These are phyloP conservation scores for Cephalopachus bancanus DNA, from an alignment of 2,797 vertebrate species.

Conservation along the genomic window DNA sequence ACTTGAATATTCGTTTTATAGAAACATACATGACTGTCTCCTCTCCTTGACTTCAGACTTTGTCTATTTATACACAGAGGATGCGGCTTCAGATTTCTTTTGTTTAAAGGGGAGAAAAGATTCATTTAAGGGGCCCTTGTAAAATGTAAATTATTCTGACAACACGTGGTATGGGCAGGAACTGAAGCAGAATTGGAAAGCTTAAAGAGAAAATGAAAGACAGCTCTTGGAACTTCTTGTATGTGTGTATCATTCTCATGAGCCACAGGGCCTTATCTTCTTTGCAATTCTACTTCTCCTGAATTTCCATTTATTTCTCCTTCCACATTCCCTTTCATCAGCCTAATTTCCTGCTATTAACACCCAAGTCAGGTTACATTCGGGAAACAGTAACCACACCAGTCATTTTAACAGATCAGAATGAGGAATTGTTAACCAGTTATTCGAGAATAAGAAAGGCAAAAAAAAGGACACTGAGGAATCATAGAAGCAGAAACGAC, in stretches of 20 bases:
- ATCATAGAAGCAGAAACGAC: not conserved
- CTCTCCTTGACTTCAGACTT: not conserved
- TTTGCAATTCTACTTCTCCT: not conserved
- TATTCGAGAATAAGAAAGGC: not conserved
- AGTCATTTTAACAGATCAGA: not conserved
- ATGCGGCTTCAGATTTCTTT: not conserved
- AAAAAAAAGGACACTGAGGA: not conserved
- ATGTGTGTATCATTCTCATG: not conserved
- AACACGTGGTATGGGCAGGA: not conserved
- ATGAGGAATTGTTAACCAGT: not conserved
- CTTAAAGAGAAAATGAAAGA: not conserved
- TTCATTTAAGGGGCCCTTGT: not conserved
- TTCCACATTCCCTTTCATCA: not conserved
- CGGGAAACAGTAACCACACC: not conserved
- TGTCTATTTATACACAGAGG: not conserved
- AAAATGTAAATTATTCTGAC: not conserved
- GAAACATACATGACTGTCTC: not conserved
- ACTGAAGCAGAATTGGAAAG: not conserved
- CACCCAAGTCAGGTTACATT: not conserved
- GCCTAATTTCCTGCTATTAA: not conserved
- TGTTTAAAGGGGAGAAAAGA: not conserved
- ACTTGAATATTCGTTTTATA: not conserved
- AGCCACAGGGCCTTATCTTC: not conserved
- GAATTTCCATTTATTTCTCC: not conserved
- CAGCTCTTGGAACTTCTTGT: not conserved